Conservation (phyloP, 2,888 invertebrate species). For the Disparrhopalites patrizii region DNA sequence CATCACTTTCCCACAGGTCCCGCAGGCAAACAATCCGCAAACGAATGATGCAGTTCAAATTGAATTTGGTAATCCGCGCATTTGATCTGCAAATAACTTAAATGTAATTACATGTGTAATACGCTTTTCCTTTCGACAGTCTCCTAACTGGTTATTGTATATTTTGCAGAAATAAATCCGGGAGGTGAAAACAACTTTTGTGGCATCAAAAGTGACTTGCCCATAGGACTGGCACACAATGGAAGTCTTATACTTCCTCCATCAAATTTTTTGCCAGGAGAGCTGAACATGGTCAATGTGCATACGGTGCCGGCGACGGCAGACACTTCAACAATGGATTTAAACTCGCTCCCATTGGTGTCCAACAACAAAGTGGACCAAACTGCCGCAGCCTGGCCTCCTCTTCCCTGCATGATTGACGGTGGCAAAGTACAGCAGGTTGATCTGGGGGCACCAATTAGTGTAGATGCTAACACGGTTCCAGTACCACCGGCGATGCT, state of each 20-base stretch:
- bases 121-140: no score
- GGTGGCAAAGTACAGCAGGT: neutral
- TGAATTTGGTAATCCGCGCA: slow-evolving; percentile 21
- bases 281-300: neutral
- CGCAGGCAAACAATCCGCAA: neutral
- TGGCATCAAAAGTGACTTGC: slow-evolving; percentile 5
- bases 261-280: neutral
- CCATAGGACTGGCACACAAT: neutral
- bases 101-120: neutral
- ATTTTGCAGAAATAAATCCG: slow-evolving; percentile 21
- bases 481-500: no score
- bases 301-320: no score
- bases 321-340: no score
- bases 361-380: no score
- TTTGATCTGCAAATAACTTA: neutral
- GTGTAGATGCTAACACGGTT: no score
- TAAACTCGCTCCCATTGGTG: no score
- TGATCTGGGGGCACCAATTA: neutral
- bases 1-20: neutral
- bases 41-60: slow-evolving; percentile 23
- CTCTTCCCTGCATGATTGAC: neutral
- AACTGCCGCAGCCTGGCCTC: neutral
- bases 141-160: no score
- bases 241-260: neutral
- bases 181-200: slow-evolving; percentile 6